These are phyloP conservation scores for Rousettus madagascariensis DNA, from an alignment of 2,797 vertebrate species.

Conservation along the genomic window DNA sequence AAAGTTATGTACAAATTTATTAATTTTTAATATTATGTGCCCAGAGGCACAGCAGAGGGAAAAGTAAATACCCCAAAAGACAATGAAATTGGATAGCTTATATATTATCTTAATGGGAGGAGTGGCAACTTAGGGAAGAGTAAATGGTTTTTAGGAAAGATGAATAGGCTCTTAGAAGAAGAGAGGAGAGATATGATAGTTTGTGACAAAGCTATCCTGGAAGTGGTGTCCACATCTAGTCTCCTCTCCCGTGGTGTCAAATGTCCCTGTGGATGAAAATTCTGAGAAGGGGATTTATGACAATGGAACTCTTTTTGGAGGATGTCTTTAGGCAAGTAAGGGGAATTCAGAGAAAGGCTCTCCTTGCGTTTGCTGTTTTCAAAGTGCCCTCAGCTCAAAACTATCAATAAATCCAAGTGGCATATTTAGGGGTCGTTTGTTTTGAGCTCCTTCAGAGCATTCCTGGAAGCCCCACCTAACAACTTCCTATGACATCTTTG, in stretches of 20 bases:
- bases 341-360: neutral
- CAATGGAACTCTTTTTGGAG: neutral
- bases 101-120: neutral
- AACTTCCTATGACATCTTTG: neutral
- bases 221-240: no score
- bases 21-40: neutral
- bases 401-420: no score
- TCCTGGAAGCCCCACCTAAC: neutral
- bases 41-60: neutral
- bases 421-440: neutral
- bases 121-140: no score
- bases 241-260: neutral
- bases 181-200: no score
- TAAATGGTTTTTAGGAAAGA: no score
- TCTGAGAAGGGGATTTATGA: neutral
- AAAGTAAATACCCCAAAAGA: neutral
- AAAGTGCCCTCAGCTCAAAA: neutral
- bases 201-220: no score
- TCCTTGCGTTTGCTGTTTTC: neutral
- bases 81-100: neutral
- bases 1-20: neutral
- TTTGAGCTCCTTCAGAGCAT: neutral
- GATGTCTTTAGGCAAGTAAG: neutral
- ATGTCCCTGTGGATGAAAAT: neutral
- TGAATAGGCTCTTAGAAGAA: no score